These are phyloP conservation scores for Pristionchus entomophagus DNA, from an alignment of 2,888 invertebrate species.

Conservation along the genomic window DNA sequence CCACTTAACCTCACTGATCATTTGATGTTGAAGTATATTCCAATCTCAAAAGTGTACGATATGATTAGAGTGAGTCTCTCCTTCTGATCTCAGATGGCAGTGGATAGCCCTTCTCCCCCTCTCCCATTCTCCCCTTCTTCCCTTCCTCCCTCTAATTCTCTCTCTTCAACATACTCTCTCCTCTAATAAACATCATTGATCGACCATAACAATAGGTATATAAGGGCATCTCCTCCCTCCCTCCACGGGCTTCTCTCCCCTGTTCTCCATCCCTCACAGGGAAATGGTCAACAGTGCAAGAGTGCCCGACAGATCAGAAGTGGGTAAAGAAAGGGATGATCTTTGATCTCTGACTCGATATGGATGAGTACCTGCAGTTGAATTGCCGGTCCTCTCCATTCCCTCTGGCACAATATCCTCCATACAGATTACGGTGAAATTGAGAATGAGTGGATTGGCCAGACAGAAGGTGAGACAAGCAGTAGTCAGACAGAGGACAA, in stretches of 20 bases:
- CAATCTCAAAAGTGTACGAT: too few relatives aligned
- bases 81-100: background rate
- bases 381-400: background rate
- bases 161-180: background rate
- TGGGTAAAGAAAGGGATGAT: background rate
- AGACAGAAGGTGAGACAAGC: slow-evolving; percentile 43
- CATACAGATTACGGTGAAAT: slow-evolving; percentile 44
- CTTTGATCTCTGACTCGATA: background rate
- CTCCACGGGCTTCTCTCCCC: background rate
- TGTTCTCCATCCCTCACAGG: background rate
- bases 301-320: background rate
- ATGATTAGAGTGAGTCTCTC: background rate
- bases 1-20: too few relatives aligned
- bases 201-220: background rate
- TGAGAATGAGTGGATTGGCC: slow-evolving; percentile 45
- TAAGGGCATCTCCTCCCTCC: background rate
- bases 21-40: too few relatives aligned
- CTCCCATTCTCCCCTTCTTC: background rate
- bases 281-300: slow-evolving; percentile 27
- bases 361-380: background rate
- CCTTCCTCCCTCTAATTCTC: background rate
- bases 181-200: background rate
- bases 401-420: slow-evolving; percentile 36
- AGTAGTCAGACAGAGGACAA: slow-evolving; percentile 31
- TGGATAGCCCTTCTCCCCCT: background rate